phyloP scores from a whole-genome alignment of 2,888 invertebrate species.

The Osedax frankpressi region DNA sequence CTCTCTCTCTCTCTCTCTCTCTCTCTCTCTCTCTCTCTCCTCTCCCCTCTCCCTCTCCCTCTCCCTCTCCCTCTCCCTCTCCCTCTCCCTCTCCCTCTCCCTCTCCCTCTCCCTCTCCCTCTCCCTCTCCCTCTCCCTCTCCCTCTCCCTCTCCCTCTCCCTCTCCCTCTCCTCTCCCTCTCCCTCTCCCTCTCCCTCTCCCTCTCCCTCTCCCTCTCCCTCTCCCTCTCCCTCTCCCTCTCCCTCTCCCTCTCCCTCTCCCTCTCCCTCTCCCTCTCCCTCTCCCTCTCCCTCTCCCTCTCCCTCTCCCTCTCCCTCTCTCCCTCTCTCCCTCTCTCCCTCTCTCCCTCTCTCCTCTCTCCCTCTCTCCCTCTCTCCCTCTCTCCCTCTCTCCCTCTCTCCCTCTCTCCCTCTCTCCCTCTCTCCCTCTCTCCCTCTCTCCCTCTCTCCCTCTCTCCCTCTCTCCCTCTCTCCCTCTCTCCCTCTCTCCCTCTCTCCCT shows the following conservation, averaged over 20 bases:
- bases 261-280: constrained; percentile 5
- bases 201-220: constrained; percentile 14
- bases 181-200: background rate
- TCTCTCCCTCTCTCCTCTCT: background rate
- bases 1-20: constrained; percentile 4
- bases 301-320: constrained; percentile 15
- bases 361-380: background rate
- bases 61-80: constrained; percentile 10
- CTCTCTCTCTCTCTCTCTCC: constrained; percentile 1
- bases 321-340: background rate
- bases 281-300: constrained; percentile 14
- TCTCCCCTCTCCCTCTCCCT: background rate
- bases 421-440: too few relatives aligned
- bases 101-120: constrained; percentile 12
- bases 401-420: too few relatives aligned
- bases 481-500: too few relatives aligned
- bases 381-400: background rate
- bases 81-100: constrained; percentile 11
- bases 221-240: constrained; percentile 8
- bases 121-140: constrained; percentile 11
- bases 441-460: too few relatives aligned
- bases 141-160: constrained; percentile 8
- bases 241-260: background rate
- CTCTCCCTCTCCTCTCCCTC: background rate
- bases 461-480: too few relatives aligned